Percentiles rank a stretch among this genome's conserved stretches.
These are phyloP conservation scores for Lucilia cuprina DNA, from an alignment of 1,140 invertebrate species.

Conservation along the genomic window DNA sequence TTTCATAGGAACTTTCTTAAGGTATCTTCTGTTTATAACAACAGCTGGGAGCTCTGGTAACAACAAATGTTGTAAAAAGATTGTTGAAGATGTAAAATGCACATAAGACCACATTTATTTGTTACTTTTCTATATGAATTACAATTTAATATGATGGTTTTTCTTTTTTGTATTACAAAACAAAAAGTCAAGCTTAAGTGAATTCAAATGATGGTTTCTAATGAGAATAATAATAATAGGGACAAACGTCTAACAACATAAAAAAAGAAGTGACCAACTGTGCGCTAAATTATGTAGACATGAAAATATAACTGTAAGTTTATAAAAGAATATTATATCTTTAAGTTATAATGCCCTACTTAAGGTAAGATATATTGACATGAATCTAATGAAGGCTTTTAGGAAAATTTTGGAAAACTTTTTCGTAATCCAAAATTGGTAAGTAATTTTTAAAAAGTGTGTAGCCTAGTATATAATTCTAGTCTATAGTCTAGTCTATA, in stretches of 20 bases:
- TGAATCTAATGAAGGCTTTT: too few relatives aligned
- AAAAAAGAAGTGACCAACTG: not conserved
- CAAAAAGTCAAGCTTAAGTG: constrained; percentile 8
- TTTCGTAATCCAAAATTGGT: too few relatives aligned
- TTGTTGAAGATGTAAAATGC: not conserved
- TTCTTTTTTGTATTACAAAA: not conserved
- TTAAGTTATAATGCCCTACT: too few relatives aligned
- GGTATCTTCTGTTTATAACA: not conserved
- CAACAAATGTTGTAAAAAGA: not conserved
- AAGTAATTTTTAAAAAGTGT: too few relatives aligned
- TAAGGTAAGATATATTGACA: too few relatives aligned
- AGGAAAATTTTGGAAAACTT: too few relatives aligned
- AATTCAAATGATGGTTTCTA: not conserved
- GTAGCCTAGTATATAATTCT: too few relatives aligned
- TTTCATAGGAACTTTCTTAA: constrained; percentile 2
- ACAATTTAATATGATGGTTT: not conserved
- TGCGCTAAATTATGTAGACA: not conserved
- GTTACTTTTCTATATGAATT: not conserved
- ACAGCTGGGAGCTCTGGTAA: not conserved
- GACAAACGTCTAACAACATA: not conserved
- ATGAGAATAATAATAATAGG: not conserved
- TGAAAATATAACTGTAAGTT: not conserved
- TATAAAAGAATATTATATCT: too few relatives aligned
- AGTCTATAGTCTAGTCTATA: too few relatives aligned
- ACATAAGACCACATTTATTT: not conserved